phyloP scores from a whole-genome alignment of 2,888 invertebrate genomes.

The Catocala sponsa region DNA sequence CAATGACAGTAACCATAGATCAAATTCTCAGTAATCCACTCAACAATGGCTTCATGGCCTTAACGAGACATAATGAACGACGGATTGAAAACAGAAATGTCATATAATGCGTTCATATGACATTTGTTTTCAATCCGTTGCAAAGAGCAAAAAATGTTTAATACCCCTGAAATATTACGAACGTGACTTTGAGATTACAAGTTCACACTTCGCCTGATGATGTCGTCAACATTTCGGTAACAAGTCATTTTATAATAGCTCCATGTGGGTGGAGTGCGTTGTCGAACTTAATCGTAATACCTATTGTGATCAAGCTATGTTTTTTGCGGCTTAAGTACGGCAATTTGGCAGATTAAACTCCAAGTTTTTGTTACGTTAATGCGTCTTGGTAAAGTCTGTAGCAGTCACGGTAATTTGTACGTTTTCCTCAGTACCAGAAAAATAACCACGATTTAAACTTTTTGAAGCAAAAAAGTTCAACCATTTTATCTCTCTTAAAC shows the following conservation, averaged over 20 bases:
- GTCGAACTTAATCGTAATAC: slow-evolving; percentile 35
- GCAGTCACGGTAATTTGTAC: neutral
- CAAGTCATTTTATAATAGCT: slow-evolving; percentile 18
- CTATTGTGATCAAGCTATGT: slow-evolving; percentile 25
- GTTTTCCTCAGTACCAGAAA: slow-evolving; percentile 3
- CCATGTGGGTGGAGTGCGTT: slow-evolving; percentile 41
- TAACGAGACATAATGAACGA: slow-evolving; percentile 24
- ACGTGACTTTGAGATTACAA: slow-evolving; percentile 64
- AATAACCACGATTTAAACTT: neutral
- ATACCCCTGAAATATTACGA: slow-evolving; percentile 61
- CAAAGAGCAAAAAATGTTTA: slow-evolving; percentile 42
- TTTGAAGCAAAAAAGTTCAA: neutral
- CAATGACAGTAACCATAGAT: slow-evolving; percentile 19
- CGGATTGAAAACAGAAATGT: slow-evolving; percentile 19
- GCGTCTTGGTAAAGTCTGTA: neutral
- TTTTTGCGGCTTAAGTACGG: slow-evolving; percentile 28
- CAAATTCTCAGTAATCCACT: slow-evolving; percentile 33
- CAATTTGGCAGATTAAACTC: slow-evolving; percentile 8
- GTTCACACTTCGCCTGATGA: slow-evolving; percentile 37
- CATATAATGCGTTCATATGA: too few species aligned
- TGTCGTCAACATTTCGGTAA: slow-evolving; percentile 42
- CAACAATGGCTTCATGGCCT: slow-evolving; percentile 35
- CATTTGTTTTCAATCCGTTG: too few species aligned
- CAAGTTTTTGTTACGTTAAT: slow-evolving; percentile 9
- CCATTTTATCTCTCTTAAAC: too few species aligned